Conservation (phyloP, 2,797 vertebrate species). For the Anguilla anguilla region DNA sequence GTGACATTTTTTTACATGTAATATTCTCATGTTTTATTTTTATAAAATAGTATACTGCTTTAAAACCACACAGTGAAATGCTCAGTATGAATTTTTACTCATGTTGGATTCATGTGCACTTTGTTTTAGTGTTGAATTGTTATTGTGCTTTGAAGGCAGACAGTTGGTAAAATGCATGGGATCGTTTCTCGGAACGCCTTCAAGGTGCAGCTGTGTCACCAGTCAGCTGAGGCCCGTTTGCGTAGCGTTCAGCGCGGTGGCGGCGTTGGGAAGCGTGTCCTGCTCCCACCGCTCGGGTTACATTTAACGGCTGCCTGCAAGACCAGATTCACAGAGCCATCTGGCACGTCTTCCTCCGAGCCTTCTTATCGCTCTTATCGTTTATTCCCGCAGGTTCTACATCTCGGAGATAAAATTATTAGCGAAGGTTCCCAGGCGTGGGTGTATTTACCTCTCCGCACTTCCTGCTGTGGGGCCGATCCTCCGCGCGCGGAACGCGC, state of each 20-base stretch:
- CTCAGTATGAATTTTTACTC: not conserved
- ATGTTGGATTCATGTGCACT: too few relatives aligned
- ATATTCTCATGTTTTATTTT: not conserved
- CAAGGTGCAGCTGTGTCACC: not conserved
- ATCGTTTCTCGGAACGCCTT: not conserved
- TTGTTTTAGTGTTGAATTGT: not conserved
- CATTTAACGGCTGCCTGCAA: too few relatives aligned
- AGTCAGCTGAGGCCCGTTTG: not conserved
- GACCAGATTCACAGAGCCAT: too few relatives aligned
- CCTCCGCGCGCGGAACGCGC: not conserved
- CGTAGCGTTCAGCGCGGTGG: not conserved
- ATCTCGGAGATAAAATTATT: not conserved
- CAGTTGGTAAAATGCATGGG: not conserved
- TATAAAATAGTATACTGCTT: not conserved
- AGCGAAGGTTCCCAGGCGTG: not conserved
- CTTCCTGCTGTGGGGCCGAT: not conserved
- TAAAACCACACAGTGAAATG: not conserved
- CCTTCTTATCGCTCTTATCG: not conserved
- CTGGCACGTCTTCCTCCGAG: not conserved
- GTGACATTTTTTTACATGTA: too few relatives aligned
- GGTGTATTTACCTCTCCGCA: not conserved
- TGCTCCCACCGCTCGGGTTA: too few relatives aligned
- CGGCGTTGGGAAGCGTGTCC: not conserved
- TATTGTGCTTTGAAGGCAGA: not conserved
- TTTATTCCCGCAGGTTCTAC: not conserved